A percentile compares a stretch with the other conserved stretches of the same genome.
phyloP scores from a whole-genome alignment of 2,888 invertebrate genomes.

The Dynastes maya region DNA sequence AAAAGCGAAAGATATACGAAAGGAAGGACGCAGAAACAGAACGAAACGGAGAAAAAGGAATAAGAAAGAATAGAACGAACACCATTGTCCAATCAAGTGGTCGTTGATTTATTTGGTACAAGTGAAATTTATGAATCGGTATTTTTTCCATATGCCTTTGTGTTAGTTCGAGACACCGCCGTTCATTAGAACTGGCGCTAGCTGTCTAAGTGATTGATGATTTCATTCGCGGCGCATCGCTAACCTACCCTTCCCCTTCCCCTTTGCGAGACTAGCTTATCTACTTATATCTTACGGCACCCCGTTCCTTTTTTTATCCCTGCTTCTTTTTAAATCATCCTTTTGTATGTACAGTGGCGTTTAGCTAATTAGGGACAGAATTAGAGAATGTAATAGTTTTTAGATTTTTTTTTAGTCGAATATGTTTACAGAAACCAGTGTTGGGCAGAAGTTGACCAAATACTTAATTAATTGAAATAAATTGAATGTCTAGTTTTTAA shows the following conservation, averaged over 20 bases:
- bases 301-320: background rate
- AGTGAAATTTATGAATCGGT: conserved; percentile 60
- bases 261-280: background rate
- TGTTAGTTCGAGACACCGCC: conserved; percentile 61
- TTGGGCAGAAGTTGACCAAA: too few species aligned
- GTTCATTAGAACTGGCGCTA: conserved; percentile 63
- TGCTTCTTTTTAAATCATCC: too few species aligned
- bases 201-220: conserved; percentile 60
- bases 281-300: background rate
- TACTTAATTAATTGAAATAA: too few species aligned
- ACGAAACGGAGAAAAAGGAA: conserved; percentile 33
- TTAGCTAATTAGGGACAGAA: too few species aligned
- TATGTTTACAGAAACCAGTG: too few species aligned
- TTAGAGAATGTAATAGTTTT: too few species aligned
- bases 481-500: too few species aligned
- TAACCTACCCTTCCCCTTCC: conserved; percentile 7
- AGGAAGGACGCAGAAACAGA: background rate
- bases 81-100: conserved; percentile 58
- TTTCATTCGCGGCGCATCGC: conserved; percentile 44
- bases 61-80: conserved; percentile 41
- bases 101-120: conserved; percentile 60
- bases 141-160: conserved; percentile 58
- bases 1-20: conserved; percentile 9
- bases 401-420: too few species aligned
- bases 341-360: too few species aligned